These are phyloP conservation scores for Oxycera nigricornis DNA, from an alignment of 2,888 invertebrate genomes.

Conservation along the genomic window DNA sequence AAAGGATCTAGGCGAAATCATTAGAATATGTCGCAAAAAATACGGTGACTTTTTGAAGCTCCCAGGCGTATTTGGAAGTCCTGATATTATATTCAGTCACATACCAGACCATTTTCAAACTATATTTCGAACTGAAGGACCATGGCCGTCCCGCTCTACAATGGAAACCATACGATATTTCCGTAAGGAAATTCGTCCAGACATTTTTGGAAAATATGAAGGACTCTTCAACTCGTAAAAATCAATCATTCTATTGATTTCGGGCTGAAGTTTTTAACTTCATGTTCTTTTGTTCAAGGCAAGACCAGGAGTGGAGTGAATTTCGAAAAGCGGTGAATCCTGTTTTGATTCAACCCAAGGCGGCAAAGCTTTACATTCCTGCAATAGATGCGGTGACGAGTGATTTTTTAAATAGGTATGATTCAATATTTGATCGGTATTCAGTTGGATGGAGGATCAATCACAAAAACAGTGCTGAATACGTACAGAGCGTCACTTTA, in stretches of 20 bases:
- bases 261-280: not conserved
- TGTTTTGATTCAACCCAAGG: conserved; percentile 69
- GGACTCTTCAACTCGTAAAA: conserved; percentile 44
- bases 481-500: no score
- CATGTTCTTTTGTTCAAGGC: no score
- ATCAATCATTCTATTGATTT: not conserved
- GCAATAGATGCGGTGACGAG: conserved; percentile 57
- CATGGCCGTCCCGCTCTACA: conserved; percentile 62
- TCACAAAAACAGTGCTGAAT: no score
- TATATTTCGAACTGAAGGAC: conserved; percentile 63
- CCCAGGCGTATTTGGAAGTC: conserved; percentile 57
- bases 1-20: not conserved
- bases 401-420: conserved; percentile 18
- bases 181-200: conserved; percentile 57
- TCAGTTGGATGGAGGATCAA: no score
- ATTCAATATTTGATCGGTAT: no score
- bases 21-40: conserved; percentile 46
- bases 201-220: conserved; percentile 48
- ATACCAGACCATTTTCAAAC: conserved; percentile 64
- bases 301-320: conserved; percentile 72
- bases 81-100: conserved; percentile 61
- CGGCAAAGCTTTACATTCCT: conserved; percentile 64
- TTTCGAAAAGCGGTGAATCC: conserved; percentile 73
- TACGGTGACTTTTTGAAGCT: conserved; percentile 62
- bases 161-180: conserved; percentile 62